Evolutionary conservation across 2,113 vertebrate species (phyloP).

Genomic region (Vanacampus margaritifer): DNA sequence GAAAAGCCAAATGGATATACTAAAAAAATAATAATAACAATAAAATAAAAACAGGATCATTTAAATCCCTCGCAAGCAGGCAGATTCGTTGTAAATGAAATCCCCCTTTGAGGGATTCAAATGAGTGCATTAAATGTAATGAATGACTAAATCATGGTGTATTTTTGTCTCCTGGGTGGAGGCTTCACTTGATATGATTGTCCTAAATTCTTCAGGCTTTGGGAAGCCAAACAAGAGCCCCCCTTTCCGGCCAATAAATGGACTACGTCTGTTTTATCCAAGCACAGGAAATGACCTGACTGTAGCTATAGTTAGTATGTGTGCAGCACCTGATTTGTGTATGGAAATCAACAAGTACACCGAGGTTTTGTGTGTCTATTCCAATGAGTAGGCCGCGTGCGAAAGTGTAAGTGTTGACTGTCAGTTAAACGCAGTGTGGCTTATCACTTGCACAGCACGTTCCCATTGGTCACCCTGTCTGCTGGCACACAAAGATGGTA

Average conservation of each 20-base stretch:
- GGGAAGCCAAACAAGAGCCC: conserved; percentile 1
- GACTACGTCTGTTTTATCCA: neutral
- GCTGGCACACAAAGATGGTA: neutral
- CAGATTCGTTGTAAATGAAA: neutral
- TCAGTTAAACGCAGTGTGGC: neutral
- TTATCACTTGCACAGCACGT: neutral
- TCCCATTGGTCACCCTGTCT: neutral
- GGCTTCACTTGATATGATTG: conserved; percentile 6
- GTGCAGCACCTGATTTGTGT: neutral
- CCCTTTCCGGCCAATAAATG: conserved; percentile 14
- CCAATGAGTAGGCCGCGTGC: neutral
- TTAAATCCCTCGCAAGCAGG: neutral
- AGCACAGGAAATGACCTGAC: conserved; percentile 50
- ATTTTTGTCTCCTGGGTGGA: conserved; percentile 12
- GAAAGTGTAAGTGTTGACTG: neutral
- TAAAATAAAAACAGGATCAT: too few relatives aligned
- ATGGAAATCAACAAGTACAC: neutral
- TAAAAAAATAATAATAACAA: neutral
- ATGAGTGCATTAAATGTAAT: neutral
- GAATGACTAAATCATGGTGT: conserved; percentile 17
- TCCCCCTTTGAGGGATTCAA: neutral
- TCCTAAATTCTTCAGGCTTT: conserved; percentile 31
- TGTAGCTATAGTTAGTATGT: conserved; percentile 2
- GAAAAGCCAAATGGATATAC: neutral
- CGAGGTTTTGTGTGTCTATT: conserved; percentile 1